phyloP scores from a whole-genome alignment of 2,113 vertebrate species.

The Sinocyclocheilus anophthalmus region DNA sequence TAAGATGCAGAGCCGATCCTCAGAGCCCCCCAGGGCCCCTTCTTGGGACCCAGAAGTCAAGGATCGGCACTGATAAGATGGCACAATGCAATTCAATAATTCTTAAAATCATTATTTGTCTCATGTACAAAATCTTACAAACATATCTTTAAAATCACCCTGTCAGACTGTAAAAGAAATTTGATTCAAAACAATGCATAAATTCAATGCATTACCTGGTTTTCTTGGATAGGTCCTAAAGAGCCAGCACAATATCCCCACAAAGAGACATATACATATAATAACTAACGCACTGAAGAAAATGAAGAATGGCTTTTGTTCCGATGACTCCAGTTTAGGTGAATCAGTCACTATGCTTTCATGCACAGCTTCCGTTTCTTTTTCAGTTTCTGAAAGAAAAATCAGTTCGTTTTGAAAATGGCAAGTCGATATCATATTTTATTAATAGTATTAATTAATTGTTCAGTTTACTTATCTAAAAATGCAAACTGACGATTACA shows the following conservation, averaged over 20 bases:
- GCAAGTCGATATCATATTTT: no score
- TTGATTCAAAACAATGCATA: not conserved
- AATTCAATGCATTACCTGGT: constrained; percentile 43
- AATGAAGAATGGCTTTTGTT: not conserved
- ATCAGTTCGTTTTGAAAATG: no score
- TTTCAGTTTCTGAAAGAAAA: not conserved
- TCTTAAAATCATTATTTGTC: not conserved
- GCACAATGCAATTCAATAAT: not conserved
- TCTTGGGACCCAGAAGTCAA: no score
- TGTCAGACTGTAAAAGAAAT: not conserved
- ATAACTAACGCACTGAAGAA: not conserved
- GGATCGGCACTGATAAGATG: not conserved
- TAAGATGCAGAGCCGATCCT: not conserved
- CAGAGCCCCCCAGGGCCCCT: no score
- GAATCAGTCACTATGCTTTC: not conserved
- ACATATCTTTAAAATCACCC: not conserved
- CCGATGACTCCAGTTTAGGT: not conserved
- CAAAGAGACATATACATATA: constrained; percentile 23
- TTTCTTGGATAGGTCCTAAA: constrained; percentile 35
- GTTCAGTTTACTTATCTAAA: not conserved
- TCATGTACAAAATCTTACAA: no score
- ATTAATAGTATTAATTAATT: no score
- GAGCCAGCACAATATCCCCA: constrained; percentile 39
- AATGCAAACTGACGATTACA: not conserved
- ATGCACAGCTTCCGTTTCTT: no score